Evolutionary conservation across 1,140 invertebrate species (phyloP).

Genomic region (Charaxes varanes): DNA sequence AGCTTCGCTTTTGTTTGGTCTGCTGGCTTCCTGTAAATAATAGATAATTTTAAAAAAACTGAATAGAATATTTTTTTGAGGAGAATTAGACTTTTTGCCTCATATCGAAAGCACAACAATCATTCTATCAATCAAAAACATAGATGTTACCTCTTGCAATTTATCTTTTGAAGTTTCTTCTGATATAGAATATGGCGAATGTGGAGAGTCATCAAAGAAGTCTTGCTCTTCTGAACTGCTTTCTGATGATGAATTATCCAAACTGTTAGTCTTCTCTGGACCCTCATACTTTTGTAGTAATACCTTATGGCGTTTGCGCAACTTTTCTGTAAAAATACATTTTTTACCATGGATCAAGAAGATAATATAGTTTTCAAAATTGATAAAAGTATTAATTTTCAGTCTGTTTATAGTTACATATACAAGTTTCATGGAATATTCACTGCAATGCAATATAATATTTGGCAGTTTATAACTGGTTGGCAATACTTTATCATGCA

Average conservation of each 20-base stretch:
- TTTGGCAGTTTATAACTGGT: no score
- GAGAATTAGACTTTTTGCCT: no score
- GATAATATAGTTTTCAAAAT: no score
- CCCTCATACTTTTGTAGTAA: slow-evolving; percentile 37
- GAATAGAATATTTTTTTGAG: no score
- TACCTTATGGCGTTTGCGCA: slow-evolving; percentile 22
- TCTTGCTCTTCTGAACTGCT: slow-evolving; percentile 27
- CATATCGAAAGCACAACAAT: no score
- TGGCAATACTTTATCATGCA: no score
- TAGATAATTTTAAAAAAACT: slow-evolving; percentile 4
- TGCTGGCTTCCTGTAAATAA: slow-evolving; percentile 3
- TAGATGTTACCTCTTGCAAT: slow-evolving; percentile 15
- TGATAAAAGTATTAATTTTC: no score
- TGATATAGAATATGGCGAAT: slow-evolving; percentile 14
- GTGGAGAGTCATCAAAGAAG: slow-evolving; percentile 20
- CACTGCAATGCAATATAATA: no score
- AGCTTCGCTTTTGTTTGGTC: slow-evolving; percentile 4
- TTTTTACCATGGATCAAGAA: no score
- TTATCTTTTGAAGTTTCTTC: slow-evolving; percentile 9
- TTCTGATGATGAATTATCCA: slow-evolving; percentile 19
- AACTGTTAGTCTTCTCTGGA: slow-evolving; percentile 11
- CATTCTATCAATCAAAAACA: no score
- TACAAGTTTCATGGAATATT: no score
- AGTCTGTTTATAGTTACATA: no score
- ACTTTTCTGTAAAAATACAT: slow-evolving; percentile 37